Evolutionary conservation across 2,888 invertebrate species (phyloP).

Genomic region (Ornithoptera alexandrae): DNA sequence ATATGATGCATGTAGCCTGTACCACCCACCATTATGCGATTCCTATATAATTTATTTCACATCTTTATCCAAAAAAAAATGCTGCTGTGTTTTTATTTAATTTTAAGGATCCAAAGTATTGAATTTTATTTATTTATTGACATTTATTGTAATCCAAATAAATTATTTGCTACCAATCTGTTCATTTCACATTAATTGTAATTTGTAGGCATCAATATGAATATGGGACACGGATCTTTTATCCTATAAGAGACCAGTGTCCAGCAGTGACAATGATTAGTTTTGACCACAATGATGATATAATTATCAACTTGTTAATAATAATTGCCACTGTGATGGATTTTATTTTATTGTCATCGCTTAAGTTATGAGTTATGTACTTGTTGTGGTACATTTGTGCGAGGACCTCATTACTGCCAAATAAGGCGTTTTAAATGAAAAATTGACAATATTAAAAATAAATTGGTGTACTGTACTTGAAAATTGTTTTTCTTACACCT

Average conservation of each 20-base stretch:
- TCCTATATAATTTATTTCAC: slow-evolving; percentile 13
- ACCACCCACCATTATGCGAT: neutral
- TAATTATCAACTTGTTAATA: too few relatives aligned
- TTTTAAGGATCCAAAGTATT: slow-evolving; percentile 74
- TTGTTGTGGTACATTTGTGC: neutral
- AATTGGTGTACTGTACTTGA: slow-evolving; percentile 68
- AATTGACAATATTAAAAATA: slow-evolving; percentile 74
- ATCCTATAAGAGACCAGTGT: too few relatives aligned
- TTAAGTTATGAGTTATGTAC: neutral
- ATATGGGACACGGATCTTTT: too few relatives aligned
- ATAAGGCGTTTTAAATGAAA: slow-evolving; percentile 43
- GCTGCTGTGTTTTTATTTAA: slow-evolving; percentile 58
- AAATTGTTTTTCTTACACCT: slow-evolving; percentile 9
- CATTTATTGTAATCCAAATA: slow-evolving; percentile 32
- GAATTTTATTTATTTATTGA: slow-evolving; percentile 40
- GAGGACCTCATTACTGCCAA: neutral
- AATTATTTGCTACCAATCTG: too few relatives aligned
- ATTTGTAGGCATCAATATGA: too few relatives aligned
- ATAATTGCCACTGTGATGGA: too few relatives aligned
- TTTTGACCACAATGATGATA: too few relatives aligned
- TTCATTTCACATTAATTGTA: too few relatives aligned
- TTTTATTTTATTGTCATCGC: too few relatives aligned
- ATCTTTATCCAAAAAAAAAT: slow-evolving; percentile 30
- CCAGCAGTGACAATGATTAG: too few relatives aligned
- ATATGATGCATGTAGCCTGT: neutral